Base-by-base conservation (phyloP, 2,888 invertebrate genomes). In the Rhagium mordax region DNA sequence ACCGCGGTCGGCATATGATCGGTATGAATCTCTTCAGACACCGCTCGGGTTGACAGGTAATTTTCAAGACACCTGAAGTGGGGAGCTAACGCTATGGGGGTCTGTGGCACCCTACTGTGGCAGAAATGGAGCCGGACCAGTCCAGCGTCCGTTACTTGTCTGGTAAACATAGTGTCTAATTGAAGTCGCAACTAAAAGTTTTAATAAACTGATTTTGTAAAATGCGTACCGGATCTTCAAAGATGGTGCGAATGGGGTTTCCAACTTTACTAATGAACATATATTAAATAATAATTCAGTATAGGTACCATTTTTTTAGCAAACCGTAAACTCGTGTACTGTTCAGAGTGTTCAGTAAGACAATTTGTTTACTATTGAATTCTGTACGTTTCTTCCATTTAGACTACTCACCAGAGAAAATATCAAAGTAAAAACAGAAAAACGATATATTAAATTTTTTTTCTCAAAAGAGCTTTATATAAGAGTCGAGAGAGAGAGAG, bases 11-110 rank as follows among this genome's bases (percentile, higher is more conserved):
- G 64, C 62, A 67, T 70, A 74, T 69, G 61, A 72, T 29, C 13
- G 41, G 41, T n/a, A 78, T 78, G 79, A 78, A 79, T 78, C 78
- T 83, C 81, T 81, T 68, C 77, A 79, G 75, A 80, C 81, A 81
- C 84, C 84, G 83, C 84, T 81, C 73, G 79, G 80, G 85, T 84
- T 87, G 87, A 87, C 87, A 87, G 87, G 85, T 84, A 86, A 86
- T 87, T 87, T 86, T 83, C 81, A 60, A 81, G 81, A 77, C 79
- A 79, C 77, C 75, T 74, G 80, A 81, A 80, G 79, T 75, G 81
- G 81, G 82, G 81, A 79, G 74, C 76, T 61, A 66, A 66, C 80
- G 62, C 81, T 61, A 76, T 74, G 74, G 82, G 80, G 74, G 72
- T 73, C 81, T 70, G 76, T 68, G 79, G 77, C 77, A 76, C 78